Percentiles rank a stretch among this genome's conserved stretches.
Conservation (phyloP, 2,797 vertebrate species). For the Crax fasciolata region DNA sequence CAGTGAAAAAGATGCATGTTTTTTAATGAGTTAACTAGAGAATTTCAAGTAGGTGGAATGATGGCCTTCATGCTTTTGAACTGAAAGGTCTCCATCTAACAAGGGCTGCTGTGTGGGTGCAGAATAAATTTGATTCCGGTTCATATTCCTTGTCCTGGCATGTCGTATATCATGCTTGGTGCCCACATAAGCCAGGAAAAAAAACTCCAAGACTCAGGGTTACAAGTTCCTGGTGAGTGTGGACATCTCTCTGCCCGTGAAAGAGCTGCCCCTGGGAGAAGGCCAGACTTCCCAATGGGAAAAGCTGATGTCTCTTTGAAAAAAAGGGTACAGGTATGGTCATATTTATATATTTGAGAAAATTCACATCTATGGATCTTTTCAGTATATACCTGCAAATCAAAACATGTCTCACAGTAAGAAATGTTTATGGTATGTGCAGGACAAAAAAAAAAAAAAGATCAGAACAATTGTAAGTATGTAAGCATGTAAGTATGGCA, state of each 20-base stretch:
- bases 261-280: background rate
- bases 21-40: background rate
- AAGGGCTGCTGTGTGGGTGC: background rate
- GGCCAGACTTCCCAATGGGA: background rate
- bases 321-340: rapidly evolving
- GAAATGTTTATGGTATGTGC: background rate
- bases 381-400: background rate
- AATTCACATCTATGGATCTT: background rate
- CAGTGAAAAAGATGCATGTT: background rate
- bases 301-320: background rate
- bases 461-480: background rate
- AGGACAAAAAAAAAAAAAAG: background rate
- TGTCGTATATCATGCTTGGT: background rate
- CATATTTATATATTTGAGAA: background rate
- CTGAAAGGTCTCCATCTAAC: background rate
- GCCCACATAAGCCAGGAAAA: rapidly evolving
- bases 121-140: background rate
- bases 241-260: background rate
- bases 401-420: background rate
- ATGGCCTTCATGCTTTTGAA: background rate
- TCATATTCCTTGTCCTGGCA: rapidly evolving
- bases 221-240: background rate
- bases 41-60: background rate
- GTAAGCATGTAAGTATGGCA: background rate
- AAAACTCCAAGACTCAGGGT: background rate